phyloP scores from a whole-genome alignment of 2,888 invertebrate species.

The Campaea margaritaria region DNA sequence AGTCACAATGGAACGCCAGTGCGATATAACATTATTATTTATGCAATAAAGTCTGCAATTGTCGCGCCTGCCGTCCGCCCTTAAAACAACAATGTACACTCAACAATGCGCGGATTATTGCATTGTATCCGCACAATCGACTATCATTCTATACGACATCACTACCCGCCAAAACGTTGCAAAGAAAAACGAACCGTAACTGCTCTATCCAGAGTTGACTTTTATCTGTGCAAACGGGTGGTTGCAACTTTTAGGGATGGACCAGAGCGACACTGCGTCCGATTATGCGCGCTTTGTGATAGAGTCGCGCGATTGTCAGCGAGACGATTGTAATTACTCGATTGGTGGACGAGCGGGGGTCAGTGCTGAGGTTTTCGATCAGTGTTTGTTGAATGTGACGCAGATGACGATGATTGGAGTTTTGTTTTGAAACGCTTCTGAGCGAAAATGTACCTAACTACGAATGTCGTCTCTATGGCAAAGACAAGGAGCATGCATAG shows the following conservation, averaged over 20 bases:
- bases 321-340: slow-evolving; percentile 83
- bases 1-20: slow-evolving; percentile 69
- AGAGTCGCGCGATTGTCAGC: slow-evolving; percentile 84
- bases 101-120: slow-evolving; percentile 85
- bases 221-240: slow-evolving; percentile 39
- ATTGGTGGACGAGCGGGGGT: slow-evolving; percentile 64
- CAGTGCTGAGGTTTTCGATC: slow-evolving; percentile 68
- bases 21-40: slow-evolving; percentile 84
- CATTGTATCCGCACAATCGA: slow-evolving; percentile 83
- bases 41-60: slow-evolving; percentile 84
- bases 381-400: slow-evolving; percentile 64
- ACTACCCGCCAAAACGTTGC: slow-evolving; percentile 52
- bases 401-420: slow-evolving; percentile 41
- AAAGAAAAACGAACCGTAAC: slow-evolving; percentile 9
- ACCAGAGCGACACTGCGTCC: slow-evolving; percentile 71
- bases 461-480: no score
- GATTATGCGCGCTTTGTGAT: slow-evolving; percentile 83
- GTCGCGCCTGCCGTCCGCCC: slow-evolving; percentile 78
- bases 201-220: slow-evolving; percentile 40
- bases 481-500: no score
- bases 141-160: slow-evolving; percentile 63
- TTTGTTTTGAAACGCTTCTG: slow-evolving; percentile 14
- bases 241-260: slow-evolving; percentile 62
- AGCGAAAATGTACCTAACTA: not conserved
- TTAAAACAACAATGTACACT: slow-evolving; percentile 85